Base-by-base conservation (phyloP, 2,797 vertebrate species). In the Serranus cabrilla region DNA sequence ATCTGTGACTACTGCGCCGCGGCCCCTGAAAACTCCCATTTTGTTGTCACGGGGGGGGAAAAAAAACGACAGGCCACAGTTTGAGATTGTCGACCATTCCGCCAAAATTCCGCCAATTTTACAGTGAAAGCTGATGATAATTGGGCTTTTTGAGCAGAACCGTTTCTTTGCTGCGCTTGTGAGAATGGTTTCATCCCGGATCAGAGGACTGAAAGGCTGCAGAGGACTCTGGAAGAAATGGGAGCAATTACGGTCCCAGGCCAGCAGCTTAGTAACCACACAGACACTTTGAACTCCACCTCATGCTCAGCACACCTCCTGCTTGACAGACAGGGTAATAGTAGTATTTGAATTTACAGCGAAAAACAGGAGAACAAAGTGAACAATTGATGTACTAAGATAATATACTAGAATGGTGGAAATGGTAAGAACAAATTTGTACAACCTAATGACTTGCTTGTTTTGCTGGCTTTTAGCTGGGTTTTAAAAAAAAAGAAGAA, bases 361-460 rank as follows among this genome's bases (percentile, higher is more conserved):
- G 25, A 69, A 83, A n/a, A 67, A 75, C n/a, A 60, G 12, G 23
- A 67, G 17, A 70, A n/a, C 54, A 85, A 74, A 65, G 23, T 45
- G 27, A 83, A 66, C n/a, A 47, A 60, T 1, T 45, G 37, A 61
- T 55, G 37, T 62, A 52, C 74, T 40, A 66, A 74, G 74, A 83
- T 76, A 87, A 89, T 88, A 81, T 86, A 91, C 82, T 87, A 34
- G 68, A 59, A 70, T 37, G 46, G 47, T 69, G 80, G 50, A 84
- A 88, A 87, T 58, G 56, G 46, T 55, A 71, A 83, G 55, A 87
- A 86, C 37, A 74, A 82, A 88, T 86, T 84, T 89, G 60, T 85
- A 91, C 82, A 92, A 86, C 80, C 67, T 55, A 71, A 80, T 81
- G 76, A 78, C 76, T 82, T 78, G 74, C 55, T 76, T 76, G 42